Evolutionary conservation across 2,888 invertebrate species (phyloP).

Genomic region (Hypselothyrea guttata): DNA sequence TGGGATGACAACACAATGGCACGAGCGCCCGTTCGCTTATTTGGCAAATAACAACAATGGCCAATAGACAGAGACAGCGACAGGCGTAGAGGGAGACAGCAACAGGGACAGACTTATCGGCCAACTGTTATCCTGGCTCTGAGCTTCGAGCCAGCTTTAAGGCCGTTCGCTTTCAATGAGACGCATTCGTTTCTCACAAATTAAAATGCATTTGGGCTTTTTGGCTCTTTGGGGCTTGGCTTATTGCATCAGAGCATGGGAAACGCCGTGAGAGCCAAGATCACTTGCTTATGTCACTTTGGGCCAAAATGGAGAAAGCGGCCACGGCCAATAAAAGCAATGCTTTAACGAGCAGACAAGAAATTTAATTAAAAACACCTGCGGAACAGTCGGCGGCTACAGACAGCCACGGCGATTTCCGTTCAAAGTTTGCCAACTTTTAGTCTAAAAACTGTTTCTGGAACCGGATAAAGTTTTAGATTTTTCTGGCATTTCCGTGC

Average conservation of each 20-base stretch:
- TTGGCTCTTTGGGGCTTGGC: too few species aligned
- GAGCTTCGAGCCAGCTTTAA: too few species aligned
- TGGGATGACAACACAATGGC: background rate
- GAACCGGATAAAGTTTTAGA: too few species aligned
- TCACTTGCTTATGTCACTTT: constrained; percentile 34
- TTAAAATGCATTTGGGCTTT: constrained; percentile 62
- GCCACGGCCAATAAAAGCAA: constrained; percentile 18
- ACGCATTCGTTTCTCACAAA: constrained; percentile 38
- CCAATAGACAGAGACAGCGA: constrained; percentile 39
- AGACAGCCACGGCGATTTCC: too few species aligned
- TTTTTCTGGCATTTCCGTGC: too few species aligned
- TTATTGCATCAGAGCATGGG: too few species aligned
- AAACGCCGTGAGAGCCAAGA: background rate
- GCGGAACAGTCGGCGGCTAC: too few species aligned
- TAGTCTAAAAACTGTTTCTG: too few species aligned
- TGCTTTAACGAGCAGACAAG: background rate
- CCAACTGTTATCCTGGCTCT: constrained; percentile 1
- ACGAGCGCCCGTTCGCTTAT: constrained; percentile 50
- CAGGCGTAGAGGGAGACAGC: background rate
- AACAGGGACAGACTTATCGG: constrained; percentile 41
- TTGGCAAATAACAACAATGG: constrained; percentile 71
- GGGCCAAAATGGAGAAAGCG: constrained; percentile 28
- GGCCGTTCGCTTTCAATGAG: background rate
- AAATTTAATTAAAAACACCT: too few species aligned
- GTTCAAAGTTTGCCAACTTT: too few species aligned